Conservation (phyloP, 1,140 invertebrate species). For the Panulirus ornatus region DNA sequence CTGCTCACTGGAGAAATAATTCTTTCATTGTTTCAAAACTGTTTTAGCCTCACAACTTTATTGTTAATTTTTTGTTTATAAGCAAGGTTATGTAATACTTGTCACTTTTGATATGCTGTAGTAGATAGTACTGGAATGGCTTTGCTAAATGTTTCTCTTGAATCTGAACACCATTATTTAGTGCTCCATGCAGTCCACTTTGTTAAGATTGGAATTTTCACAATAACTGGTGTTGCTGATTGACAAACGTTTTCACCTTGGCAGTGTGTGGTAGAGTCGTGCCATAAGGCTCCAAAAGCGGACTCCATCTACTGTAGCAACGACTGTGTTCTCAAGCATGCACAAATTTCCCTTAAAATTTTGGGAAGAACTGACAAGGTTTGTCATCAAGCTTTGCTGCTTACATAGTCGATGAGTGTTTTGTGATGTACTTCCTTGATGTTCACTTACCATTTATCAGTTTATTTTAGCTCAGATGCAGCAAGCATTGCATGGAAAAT, state of each 20-base stretch:
- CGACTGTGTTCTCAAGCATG: slow-evolving; percentile 61
- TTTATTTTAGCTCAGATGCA: neutral
- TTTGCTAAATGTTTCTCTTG: neutral
- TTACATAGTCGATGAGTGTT: neutral
- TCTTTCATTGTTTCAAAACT: too few species aligned
- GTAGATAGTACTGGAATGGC: neutral
- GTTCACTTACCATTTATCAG: neutral
- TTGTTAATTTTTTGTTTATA: too few species aligned
- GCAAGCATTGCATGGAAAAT: neutral
- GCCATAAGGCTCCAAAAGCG: slow-evolving; percentile 49
- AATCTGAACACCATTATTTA: neutral
- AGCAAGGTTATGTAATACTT: too few species aligned
- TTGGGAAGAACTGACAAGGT: slow-evolving; percentile 56
- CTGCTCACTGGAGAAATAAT: too few species aligned
- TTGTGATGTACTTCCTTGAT: too few species aligned
- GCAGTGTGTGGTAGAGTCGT: slow-evolving; percentile 64
- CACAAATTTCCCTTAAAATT: slow-evolving; percentile 61
- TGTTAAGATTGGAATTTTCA: neutral
- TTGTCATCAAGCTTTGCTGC: slow-evolving; percentile 42
- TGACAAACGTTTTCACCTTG: slow-evolving; percentile 13
- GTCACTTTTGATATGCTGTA: too few species aligned
- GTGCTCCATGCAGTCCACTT: neutral
- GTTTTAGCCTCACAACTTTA: too few species aligned
- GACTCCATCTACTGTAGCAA: slow-evolving; percentile 64
- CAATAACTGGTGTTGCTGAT: neutral